Conservation (phyloP, 2,888 invertebrate genomes). For the Trichopoda pennipes region DNA sequence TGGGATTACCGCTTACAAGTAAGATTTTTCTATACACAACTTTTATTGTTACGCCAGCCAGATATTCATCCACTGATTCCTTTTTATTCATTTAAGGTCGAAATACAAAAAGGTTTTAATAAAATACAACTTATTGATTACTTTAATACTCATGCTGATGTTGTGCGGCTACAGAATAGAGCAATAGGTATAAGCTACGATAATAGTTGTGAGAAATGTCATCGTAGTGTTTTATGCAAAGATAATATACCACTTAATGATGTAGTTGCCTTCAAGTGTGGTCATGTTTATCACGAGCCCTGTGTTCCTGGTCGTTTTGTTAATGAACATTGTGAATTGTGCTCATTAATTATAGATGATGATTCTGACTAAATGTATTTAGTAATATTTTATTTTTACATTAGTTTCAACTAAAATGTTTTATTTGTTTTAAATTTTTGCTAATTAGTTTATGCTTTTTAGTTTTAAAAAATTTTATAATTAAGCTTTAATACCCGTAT, state of each 20-base stretch:
- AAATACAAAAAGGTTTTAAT: constrained; percentile 94
- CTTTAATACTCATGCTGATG: constrained; percentile 91
- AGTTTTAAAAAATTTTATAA: constrained; percentile 8
- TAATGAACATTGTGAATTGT: constrained; percentile 73
- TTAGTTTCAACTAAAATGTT: constrained; percentile 21
- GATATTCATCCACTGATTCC: not conserved
- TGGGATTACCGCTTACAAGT: constrained; percentile 96
- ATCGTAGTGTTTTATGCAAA: constrained; percentile 87
- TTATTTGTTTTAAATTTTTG: not conserved
- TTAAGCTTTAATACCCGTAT: not conserved
- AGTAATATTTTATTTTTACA: constrained; percentile 17
- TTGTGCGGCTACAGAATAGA: constrained; percentile 88
- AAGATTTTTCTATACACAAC: constrained; percentile 58
- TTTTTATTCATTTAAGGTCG: constrained; percentile 82
- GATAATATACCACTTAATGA: constrained; percentile 87
- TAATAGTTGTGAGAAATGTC: constrained; percentile 90
- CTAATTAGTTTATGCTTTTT: not conserved
- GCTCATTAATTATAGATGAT: constrained; percentile 58
- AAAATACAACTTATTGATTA: constrained; percentile 95
- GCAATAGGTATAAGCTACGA: constrained; percentile 88
- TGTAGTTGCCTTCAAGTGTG: constrained; percentile 91
- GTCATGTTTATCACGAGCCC: constrained; percentile 93
- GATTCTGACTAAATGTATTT: constrained; percentile 37
- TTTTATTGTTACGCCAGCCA: not conserved
- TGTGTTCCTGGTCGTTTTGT: constrained; percentile 84